Evolutionary conservation across 1,140 invertebrate species (phyloP).

Genomic region (Trichoplusia ni): DNA sequence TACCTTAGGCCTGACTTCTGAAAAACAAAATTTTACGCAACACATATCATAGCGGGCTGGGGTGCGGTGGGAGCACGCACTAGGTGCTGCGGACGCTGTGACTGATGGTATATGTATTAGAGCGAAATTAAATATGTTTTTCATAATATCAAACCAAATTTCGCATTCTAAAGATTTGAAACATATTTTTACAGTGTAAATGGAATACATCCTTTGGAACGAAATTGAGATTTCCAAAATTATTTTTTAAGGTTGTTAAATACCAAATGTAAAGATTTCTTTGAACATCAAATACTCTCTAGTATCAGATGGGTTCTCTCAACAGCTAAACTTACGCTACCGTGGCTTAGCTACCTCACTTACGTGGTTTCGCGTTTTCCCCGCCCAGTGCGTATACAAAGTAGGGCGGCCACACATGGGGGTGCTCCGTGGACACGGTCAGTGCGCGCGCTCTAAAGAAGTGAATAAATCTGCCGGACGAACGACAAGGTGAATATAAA

Average conservation of each 20-base stretch:
- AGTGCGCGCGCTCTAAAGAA: constrained; percentile 77
- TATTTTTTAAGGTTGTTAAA: too few relatives aligned
- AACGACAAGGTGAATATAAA: constrained; percentile 79
- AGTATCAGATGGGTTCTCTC: too few relatives aligned
- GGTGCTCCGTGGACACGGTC: constrained; percentile 62
- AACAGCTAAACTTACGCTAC: too few relatives aligned
- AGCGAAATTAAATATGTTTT: too few relatives aligned
- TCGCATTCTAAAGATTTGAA: too few relatives aligned
- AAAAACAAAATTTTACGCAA: constrained; percentile 80
- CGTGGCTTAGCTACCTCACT: neutral
- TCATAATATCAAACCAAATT: too few relatives aligned
- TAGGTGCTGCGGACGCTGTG: constrained; percentile 34
- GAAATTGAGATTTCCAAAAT: too few relatives aligned
- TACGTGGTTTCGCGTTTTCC: neutral
- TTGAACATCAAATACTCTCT: too few relatives aligned
- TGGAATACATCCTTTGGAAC: too few relatives aligned
- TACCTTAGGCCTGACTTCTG: constrained; percentile 54
- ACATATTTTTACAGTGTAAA: too few relatives aligned
- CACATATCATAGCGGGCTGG: constrained; percentile 74
- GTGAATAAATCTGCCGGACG: constrained; percentile 77
- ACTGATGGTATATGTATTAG: too few relatives aligned
- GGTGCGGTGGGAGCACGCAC: constrained; percentile 50
- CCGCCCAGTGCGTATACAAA: constrained; percentile 34
- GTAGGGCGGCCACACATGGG: constrained; percentile 49
- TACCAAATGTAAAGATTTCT: too few relatives aligned